Evolutionary conservation across 35 echinoderm and acorn worm genomes (phyloP).

Genomic region (Anneissia japonica): DNA sequence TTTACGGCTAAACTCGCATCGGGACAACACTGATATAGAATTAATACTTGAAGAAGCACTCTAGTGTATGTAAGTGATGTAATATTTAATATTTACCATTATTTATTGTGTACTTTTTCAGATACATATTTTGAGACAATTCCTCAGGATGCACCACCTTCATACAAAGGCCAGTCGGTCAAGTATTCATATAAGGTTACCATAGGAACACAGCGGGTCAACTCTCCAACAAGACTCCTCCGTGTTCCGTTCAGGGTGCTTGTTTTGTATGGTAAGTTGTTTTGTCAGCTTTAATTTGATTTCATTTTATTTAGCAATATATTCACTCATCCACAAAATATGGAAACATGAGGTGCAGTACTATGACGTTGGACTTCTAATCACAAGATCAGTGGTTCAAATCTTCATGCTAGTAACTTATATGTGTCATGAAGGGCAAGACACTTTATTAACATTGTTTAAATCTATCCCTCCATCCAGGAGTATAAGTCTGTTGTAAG

Average conservation of each 20-base stretch:
- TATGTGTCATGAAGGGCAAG: too few relatives aligned
- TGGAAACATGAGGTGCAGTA: background rate
- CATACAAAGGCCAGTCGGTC: conserved; percentile 91
- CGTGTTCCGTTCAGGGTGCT: conserved; percentile 86
- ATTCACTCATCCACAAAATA: background rate
- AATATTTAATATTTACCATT: too few relatives aligned
- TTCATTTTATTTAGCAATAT: background rate
- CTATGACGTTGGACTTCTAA: too few relatives aligned
- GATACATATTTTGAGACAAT: conserved; percentile 83
- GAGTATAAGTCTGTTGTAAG: too few relatives aligned
- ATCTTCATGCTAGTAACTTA: too few relatives aligned
- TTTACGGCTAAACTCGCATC: too few relatives aligned
- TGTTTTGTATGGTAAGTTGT: conserved; percentile 77
- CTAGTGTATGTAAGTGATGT: too few relatives aligned
- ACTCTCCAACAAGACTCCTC: conserved; percentile 84
- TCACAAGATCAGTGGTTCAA: background rate
- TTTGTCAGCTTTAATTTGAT: background rate
- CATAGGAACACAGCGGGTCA: conserved; percentile 78
- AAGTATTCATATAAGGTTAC: conserved; percentile 99
- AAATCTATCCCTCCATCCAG: too few relatives aligned
- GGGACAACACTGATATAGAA: too few relatives aligned
- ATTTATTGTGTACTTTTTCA: conserved; percentile 37
- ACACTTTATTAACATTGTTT: too few relatives aligned
- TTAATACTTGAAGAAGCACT: too few relatives aligned
- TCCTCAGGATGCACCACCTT: conserved; percentile 87